These are phyloP conservation scores for Dugesia japonica DNA, from an alignment of 2,888 invertebrate species.

Conservation along the genomic window DNA sequence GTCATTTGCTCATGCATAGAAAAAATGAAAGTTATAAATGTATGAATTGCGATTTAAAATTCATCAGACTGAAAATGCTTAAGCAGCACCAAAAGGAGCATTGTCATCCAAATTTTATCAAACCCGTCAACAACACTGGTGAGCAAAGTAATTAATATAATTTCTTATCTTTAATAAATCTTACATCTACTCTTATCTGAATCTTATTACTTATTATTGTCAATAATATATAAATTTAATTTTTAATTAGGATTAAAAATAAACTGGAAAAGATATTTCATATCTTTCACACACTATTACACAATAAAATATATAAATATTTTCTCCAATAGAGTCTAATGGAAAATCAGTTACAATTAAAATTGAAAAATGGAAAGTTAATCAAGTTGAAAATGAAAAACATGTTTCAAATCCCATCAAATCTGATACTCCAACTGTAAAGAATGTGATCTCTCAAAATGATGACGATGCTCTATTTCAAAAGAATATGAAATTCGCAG, in stretches of 20 bases:
- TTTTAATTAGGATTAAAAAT: too few relatives aligned
- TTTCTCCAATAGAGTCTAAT: neutral
- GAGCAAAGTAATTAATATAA: neutral
- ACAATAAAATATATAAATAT: too few relatives aligned
- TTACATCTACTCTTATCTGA: too few relatives aligned
- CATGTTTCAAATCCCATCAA: neutral
- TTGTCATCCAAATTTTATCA: constrained; percentile 15
- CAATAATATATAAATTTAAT: too few relatives aligned
- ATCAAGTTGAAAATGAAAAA: neutral
- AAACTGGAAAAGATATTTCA: too few relatives aligned
- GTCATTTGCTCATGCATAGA: constrained; percentile 20
- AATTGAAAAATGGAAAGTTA: neutral
- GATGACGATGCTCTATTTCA: neutral
- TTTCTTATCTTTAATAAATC: too few relatives aligned
- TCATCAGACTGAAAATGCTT: constrained; percentile 13
- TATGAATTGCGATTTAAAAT: constrained; percentile 1
- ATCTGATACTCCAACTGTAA: neutral
- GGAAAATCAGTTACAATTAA: neutral
- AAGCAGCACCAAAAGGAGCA: constrained; percentile 14
- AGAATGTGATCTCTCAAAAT: neutral
- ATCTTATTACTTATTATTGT: too few relatives aligned
- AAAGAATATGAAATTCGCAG: neutral
- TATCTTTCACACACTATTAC: too few relatives aligned
- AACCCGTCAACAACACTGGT: neutral
- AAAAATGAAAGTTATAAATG: neutral